Conservation (phyloP, 2,113 vertebrate genomes). For the Hiodon tergisus region DNA sequence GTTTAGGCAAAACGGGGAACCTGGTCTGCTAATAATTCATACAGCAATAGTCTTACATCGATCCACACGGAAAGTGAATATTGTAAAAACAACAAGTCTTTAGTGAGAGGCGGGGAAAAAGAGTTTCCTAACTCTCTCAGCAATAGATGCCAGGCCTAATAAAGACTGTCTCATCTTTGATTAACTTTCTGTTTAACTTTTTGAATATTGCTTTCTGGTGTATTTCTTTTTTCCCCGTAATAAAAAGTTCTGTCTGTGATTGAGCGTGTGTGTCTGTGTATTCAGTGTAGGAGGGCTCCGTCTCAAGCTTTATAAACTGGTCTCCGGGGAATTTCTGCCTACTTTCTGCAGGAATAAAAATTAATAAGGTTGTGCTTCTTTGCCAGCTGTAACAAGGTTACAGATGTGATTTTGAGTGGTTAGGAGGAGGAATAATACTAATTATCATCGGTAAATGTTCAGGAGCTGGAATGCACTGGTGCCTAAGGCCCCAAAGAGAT, state of each 20-base stretch:
- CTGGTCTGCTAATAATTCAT: too few relatives aligned
- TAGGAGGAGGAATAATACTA: conserved; percentile 27
- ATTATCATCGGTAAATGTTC: conserved; percentile 12
- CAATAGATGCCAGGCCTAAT: background rate
- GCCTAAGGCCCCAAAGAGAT: conserved; percentile 20
- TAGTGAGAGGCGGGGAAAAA: too few relatives aligned
- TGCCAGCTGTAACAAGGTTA: conserved; percentile 18
- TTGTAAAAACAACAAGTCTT: too few relatives aligned
- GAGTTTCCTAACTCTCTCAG: too few relatives aligned
- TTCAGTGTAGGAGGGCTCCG: conserved; percentile 11
- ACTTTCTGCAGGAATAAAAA: conserved; percentile 22
- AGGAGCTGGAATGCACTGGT: conserved; percentile 11
- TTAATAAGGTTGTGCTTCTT: conserved; percentile 29
- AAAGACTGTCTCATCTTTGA: background rate
- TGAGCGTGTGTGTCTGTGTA: background rate
- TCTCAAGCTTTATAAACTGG: conserved; percentile 22
- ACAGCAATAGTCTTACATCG: too few relatives aligned
- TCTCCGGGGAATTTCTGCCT: background rate
- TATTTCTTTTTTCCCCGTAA: conserved; percentile 2
- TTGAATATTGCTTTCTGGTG: background rate
- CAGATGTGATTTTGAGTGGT: conserved; percentile 29
- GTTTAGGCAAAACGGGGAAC: too few relatives aligned
- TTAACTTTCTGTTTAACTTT: conserved; percentile 1
- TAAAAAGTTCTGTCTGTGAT: background rate
- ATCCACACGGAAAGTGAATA: too few relatives aligned